These are phyloP conservation scores for Gobiocypris rarus DNA, from an alignment of 2,113 vertebrate species.

Conservation along the genomic window DNA sequence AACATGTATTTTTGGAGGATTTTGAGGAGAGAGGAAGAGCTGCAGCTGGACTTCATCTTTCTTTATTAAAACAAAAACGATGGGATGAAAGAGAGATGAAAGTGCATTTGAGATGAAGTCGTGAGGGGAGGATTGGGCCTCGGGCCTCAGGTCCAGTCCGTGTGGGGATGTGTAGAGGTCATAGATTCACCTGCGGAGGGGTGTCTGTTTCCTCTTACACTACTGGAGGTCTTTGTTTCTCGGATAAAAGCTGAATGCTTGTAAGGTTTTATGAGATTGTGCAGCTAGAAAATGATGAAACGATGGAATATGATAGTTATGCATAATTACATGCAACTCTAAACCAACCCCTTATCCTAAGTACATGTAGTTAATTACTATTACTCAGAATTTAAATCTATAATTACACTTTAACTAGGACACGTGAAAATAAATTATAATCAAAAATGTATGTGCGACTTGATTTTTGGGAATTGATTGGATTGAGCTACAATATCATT, in stretches of 20 bases:
- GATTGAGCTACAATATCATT: background rate
- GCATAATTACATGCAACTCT: no score
- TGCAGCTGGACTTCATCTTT: conserved; percentile 20
- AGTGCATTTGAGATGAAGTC: background rate
- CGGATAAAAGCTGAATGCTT: background rate
- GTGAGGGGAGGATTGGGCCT: conserved; percentile 14
- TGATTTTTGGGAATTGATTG: background rate
- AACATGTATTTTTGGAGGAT: background rate
- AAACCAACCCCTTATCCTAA: no score
- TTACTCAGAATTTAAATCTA: no score
- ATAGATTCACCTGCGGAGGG: conserved; percentile 53
- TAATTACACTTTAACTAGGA: no score
- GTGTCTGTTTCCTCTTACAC: conserved; percentile 16
- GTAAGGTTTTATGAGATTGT: background rate
- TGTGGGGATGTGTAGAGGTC: conserved; percentile 60
- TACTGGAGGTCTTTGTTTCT: conserved; percentile 14
- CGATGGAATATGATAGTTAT: background rate
- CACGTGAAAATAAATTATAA: no score
- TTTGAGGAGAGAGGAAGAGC: background rate
- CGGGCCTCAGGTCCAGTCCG: conserved; percentile 33
- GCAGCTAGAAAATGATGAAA: background rate
- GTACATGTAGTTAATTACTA: no score
- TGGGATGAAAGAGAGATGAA: conserved; percentile 20
- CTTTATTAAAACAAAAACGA: conserved; percentile 27
- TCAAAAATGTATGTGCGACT: background rate